phyloP scores from a whole-genome alignment of 2,113 vertebrate genomes.

The Oenanthe oenanthe region DNA sequence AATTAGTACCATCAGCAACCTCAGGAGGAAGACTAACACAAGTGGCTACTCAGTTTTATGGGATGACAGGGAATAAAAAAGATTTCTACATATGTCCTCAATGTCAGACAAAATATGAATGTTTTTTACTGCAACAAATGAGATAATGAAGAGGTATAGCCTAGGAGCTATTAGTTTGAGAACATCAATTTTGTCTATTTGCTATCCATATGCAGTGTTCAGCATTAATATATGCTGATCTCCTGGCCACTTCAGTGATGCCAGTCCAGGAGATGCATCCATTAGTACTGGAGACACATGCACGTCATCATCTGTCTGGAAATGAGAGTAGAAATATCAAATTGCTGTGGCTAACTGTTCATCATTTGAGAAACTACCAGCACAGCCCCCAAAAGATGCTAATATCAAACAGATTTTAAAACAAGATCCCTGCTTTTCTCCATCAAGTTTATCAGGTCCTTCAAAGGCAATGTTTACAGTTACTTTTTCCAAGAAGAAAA shows the following conservation, averaged over 20 bases:
- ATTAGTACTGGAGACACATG: neutral
- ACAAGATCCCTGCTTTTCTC: neutral
- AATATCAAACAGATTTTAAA: neutral
- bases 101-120: neutral
- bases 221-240: neutral
- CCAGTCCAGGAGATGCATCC: neutral
- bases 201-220: neutral
- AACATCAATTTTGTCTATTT: slow-evolving; percentile 23
- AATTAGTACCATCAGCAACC: neutral
- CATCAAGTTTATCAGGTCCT: neutral
- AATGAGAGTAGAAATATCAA: neutral
- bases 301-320: neutral
- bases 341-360: neutral
- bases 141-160: neutral
- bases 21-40: neutral
- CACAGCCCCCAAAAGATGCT: neutral
- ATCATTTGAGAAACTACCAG: neutral
- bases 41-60: neutral
- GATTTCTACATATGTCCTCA: accelerated
- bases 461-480: neutral
- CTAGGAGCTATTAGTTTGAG: neutral
- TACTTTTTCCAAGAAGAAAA: neutral
- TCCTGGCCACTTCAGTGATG: neutral
- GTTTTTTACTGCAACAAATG: neutral
- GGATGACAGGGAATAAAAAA: neutral